Evolutionary conservation across 2,797 vertebrate species (phyloP).

Genomic region (Centroberyx gerrardi): DNA sequence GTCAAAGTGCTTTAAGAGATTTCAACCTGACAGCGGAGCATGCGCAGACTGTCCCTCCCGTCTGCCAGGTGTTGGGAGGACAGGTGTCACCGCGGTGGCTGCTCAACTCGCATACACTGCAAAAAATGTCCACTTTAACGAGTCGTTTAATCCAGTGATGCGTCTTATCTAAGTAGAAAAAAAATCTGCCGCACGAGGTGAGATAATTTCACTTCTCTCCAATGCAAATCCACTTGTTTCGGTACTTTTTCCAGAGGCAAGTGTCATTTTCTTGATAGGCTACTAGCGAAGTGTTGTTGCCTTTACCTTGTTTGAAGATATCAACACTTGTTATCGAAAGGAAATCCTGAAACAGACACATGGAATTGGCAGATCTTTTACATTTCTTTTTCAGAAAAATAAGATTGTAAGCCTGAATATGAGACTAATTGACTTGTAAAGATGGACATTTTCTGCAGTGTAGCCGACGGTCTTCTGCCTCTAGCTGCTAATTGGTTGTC

Average conservation of each 20-base stretch:
- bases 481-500: slow-evolving; percentile 53
- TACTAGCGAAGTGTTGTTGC: background rate
- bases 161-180: background rate
- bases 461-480: background rate
- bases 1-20: slow-evolving; percentile 56
- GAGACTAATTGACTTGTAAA: background rate
- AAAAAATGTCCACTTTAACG: background rate
- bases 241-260: background rate
- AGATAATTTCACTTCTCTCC: slow-evolving; percentile 10
- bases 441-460: slow-evolving; percentile 3
- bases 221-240: slow-evolving; percentile 15
- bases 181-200: slow-evolving; percentile 27
- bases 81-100: slow-evolving; percentile 86
- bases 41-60: slow-evolving; percentile 77
- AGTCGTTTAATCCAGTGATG: too few species aligned
- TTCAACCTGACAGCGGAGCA: slow-evolving; percentile 74
- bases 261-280: background rate
- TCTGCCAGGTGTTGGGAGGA: slow-evolving; percentile 90
- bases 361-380: too few species aligned
- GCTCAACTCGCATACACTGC: slow-evolving; percentile 11
- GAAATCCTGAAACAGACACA: too few species aligned
- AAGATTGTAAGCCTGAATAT: background rate
- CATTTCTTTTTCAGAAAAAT: background rate
- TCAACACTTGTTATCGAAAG: too few species aligned
- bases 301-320: background rate